These are phyloP conservation scores for Prolemur simus DNA, from an alignment of 2,113 vertebrate species.

Conservation along the genomic window DNA sequence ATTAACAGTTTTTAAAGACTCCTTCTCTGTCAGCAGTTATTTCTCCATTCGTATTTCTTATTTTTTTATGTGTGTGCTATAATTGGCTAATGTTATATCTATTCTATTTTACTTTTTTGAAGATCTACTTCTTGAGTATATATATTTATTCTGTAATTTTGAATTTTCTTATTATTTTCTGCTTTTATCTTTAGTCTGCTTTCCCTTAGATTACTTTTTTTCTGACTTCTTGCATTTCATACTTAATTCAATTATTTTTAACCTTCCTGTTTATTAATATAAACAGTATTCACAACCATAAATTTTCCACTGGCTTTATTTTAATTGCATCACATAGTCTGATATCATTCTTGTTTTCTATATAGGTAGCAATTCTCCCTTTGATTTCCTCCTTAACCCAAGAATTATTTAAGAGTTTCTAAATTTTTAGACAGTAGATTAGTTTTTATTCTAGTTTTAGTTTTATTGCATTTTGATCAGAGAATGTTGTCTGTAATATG, in stretches of 20 bases:
- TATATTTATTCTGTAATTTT: neutral
- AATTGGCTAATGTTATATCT: neutral
- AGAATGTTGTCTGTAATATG: neutral
- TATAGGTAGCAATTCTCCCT: neutral
- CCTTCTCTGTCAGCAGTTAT: neutral
- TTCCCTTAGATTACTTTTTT: slow-evolving; percentile 2
- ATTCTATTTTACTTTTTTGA: neutral
- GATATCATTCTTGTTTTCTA: neutral
- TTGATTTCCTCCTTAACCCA: neutral
- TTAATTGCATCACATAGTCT: neutral
- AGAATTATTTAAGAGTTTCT: neutral
- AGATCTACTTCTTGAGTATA: neutral
- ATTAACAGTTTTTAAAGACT: neutral
- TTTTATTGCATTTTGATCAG: neutral
- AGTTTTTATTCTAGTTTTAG: neutral
- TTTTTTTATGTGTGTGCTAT: neutral
- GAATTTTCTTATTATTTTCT: neutral
- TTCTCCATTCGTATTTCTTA: neutral
- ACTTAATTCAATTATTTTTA: neutral
- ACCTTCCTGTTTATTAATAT: neutral
- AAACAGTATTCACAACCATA: neutral
- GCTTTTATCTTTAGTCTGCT: neutral
- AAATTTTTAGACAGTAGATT: neutral
- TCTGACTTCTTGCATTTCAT: neutral
- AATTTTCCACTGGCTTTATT: neutral